phyloP scores from a whole-genome alignment of 1,140 invertebrate species.

The Arctopsyche grandis region DNA sequence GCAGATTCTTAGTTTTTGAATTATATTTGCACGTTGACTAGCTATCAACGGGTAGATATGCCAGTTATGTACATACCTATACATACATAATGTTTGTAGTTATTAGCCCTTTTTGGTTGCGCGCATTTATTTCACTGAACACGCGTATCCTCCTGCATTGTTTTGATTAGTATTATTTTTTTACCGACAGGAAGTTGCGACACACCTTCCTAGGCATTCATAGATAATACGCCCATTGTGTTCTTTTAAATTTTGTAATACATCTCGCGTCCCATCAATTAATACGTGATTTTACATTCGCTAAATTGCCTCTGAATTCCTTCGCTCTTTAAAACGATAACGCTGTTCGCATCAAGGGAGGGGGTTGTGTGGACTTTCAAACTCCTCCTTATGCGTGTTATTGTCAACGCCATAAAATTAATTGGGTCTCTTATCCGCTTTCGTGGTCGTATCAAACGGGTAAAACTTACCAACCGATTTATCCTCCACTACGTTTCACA shows the following conservation, averaged over 20 bases:
- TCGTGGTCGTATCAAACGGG: not conserved
- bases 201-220: slow-evolving; percentile 13
- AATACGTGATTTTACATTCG: not conserved
- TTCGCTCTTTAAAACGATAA: not conserved
- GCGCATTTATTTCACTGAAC: not conserved
- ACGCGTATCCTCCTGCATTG: slow-evolving; percentile 4
- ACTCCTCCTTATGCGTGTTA: slow-evolving; percentile 12
- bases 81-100: not conserved
- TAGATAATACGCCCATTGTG: slow-evolving; percentile 11
- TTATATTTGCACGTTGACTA: too few relatives aligned
- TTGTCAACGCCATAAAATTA: slow-evolving; percentile 9
- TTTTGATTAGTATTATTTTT: not conserved
- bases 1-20: too few relatives aligned
- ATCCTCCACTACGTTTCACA: too few relatives aligned
- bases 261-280: slow-evolving; percentile 13
- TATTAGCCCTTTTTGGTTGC: not conserved
- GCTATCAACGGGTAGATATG: too few relatives aligned
- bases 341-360: too few relatives aligned
- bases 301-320: not conserved
- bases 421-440: not conserved
- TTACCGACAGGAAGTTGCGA: slow-evolving; percentile 20
- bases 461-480: not conserved
- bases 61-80: too few relatives aligned
- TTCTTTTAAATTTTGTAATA: not conserved
- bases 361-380: too few relatives aligned